Percentiles rank a stretch among this genome's conserved stretches.
phyloP scores from a whole-genome alignment of 2,888 invertebrate genomes.

The Heterodera filipjevi region DNA sequence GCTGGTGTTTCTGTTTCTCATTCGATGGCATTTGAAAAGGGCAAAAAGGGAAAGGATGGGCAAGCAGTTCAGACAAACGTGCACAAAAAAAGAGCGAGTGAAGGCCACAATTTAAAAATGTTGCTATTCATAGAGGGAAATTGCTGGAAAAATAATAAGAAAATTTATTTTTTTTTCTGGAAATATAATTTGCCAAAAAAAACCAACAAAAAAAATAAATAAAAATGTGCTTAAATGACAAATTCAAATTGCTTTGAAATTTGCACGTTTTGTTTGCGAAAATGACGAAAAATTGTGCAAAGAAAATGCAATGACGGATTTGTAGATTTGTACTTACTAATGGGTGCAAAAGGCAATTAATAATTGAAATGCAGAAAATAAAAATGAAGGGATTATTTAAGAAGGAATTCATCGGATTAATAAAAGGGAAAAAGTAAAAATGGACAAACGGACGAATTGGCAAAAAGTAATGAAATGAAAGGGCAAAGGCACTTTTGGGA shows the following conservation, averaged over 20 bases:
- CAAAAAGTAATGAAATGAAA: neutral
- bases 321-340: neutral
- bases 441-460: neutral
- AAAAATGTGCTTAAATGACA: neutral
- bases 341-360: neutral
- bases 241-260: neutral
- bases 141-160: neutral
- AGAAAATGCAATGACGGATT: neutral
- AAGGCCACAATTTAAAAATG: neutral
- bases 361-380: neutral
- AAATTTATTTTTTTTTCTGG: neutral
- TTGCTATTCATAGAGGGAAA: too few relatives aligned
- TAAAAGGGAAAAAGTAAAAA: neutral
- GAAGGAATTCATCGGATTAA: neutral
- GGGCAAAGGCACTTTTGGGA: too few relatives aligned
- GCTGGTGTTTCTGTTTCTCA: neutral
- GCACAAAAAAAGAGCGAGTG: neutral
- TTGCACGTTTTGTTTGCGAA: neutral
- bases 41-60: neutral
- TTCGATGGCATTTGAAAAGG: neutral
- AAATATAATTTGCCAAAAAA: too few relatives aligned
- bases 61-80: neutral
- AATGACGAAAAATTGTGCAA: neutral
- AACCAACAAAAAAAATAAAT: too few relatives aligned
- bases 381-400: neutral